Evolutionary conservation across 2,888 invertebrate genomes (phyloP), one percentile per base, ranked within the genome.

Genomic region (Stegana nigrithorax): DNA sequence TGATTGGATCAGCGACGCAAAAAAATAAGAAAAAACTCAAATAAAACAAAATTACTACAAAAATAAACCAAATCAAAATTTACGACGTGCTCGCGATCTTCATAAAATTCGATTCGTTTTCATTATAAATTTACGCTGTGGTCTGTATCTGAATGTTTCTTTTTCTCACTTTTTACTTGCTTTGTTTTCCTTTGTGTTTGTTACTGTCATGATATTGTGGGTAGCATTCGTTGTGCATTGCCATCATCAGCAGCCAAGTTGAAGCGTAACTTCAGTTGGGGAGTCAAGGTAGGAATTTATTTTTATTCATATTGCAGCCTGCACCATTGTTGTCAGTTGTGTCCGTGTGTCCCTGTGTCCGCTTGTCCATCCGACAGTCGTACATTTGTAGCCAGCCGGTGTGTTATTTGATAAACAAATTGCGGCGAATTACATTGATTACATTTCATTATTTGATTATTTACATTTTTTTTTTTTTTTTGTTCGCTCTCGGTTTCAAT

Each of bases 61-160:
- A 77, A 79, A 79, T 73, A 75, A 79, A 76, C 73, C 75, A 75
- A 79, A 79, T 77, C 75, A 75, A 55, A 77, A 79, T 77, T 79
- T 77, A 79, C 79, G 73, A 75, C 80, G 79, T 79, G 75, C 79
- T 72, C 51, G 61, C 62, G 57, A 56, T 68, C 47, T 71, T 73
- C 72, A 72, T 71, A 71, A 73, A 73, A 67, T 62, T 55, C 68
- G 44, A 55, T 59, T 51, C 27, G 50, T 42, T 50, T 39, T 55
- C 29, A 23, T 47, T 21, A 14, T 47, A 47, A 42, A 42, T 42
- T 8, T 42, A 14, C 42, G 6, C 17, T 14, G n/a, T 42, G 42
- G 36, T 36, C 21, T 58, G 44, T 58, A 23, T 6, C 55, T 19
- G 6, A 23, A 47, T 51, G 39, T 45, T 27, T n/a, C 55, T 26